Percentiles rank a stretch among this genome's conserved stretches.
These are phyloP conservation scores for Pseudomugil gertrudae DNA, from an alignment of 2,797 vertebrate genomes.

Conservation along the genomic window DNA sequence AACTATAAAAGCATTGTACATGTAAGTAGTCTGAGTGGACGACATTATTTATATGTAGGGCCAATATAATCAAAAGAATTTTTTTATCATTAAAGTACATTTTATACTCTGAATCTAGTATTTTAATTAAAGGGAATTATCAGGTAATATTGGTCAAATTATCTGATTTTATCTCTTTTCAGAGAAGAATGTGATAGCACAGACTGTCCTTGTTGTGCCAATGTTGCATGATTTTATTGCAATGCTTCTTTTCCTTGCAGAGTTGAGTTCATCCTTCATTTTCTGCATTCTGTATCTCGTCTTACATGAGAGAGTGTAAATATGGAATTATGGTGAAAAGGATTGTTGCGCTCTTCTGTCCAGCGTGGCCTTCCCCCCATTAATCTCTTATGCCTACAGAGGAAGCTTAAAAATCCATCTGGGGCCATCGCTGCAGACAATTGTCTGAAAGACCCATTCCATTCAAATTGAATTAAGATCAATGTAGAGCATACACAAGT, in stretches of 20 bases:
- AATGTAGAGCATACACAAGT: conserved; percentile 79
- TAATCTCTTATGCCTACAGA: conserved; percentile 79
- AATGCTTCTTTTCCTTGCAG: conserved; percentile 6
- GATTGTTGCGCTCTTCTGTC: conserved; percentile 74
- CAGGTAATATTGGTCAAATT: background rate
- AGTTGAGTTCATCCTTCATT: conserved; percentile 8
- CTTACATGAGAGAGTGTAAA: conserved; percentile 77
- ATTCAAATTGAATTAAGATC: conserved; percentile 86
- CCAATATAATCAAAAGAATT: background rate
- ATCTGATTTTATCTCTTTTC: background rate
- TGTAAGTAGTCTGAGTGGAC: background rate
- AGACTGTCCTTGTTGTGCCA: conserved; percentile 14
- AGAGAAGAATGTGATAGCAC: conserved; percentile 18
- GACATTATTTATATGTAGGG: background rate
- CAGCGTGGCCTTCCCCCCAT: conserved; percentile 74
- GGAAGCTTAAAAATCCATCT: conserved; percentile 82
- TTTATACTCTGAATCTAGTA: no score
- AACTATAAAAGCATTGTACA: conserved; percentile 3
- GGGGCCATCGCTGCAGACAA: conserved; percentile 79
- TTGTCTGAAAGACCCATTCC: conserved; percentile 81
- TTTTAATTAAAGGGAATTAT: conserved; percentile 3
- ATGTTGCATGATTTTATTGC: conserved; percentile 19
- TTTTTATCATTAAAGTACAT: background rate
- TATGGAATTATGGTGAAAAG: conserved; percentile 80
- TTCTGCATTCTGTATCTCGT: conserved; percentile 38